Conservation (phyloP, 2,113 vertebrate genomes). For the Amblyopsis rosae region DNA sequence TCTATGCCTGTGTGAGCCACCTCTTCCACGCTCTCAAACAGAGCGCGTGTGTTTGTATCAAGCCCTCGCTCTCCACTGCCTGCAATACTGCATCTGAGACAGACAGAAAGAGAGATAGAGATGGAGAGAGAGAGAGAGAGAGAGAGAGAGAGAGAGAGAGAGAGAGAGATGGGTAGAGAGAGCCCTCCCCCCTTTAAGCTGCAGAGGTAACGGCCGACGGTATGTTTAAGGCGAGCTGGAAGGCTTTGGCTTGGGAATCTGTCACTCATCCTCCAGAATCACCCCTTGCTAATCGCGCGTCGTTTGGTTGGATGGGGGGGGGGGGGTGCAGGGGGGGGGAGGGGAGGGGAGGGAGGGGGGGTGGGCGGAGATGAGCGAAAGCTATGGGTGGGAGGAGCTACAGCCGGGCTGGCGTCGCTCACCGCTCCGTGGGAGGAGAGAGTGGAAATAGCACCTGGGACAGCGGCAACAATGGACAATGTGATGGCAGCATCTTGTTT, state of each 20-base stretch:
- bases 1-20: constrained; percentile 44
- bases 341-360: constrained; percentile 23
- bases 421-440: constrained; percentile 37
- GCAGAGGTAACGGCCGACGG: constrained; percentile 42
- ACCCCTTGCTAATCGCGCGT: constrained; percentile 16
- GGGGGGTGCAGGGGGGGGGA: constrained; percentile 16
- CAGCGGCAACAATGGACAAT: constrained; percentile 18
- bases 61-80: constrained; percentile 43
- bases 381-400: constrained; percentile 27
- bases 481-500: neutral
- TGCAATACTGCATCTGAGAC: constrained; percentile 56
- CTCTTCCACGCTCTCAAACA: constrained; percentile 30
- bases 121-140: constrained; percentile 1
- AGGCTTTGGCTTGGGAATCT: constrained; percentile 34
- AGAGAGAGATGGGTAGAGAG: constrained; percentile 28
- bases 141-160: constrained; percentile 22
- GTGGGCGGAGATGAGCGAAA: constrained; percentile 16
- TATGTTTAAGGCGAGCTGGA: constrained; percentile 29
- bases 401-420: constrained; percentile 26
- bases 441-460: constrained; percentile 22
- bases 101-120: constrained; percentile 13
- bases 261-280: constrained; percentile 17
- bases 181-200: constrained; percentile 22
- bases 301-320: neutral
- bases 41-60: constrained; percentile 1